A percentile compares a stretch with the other conserved stretches of the same genome.
These are phyloP conservation scores for Bemisia tabaci DNA, from an alignment of 1,140 invertebrate species.

Conservation along the genomic window DNA sequence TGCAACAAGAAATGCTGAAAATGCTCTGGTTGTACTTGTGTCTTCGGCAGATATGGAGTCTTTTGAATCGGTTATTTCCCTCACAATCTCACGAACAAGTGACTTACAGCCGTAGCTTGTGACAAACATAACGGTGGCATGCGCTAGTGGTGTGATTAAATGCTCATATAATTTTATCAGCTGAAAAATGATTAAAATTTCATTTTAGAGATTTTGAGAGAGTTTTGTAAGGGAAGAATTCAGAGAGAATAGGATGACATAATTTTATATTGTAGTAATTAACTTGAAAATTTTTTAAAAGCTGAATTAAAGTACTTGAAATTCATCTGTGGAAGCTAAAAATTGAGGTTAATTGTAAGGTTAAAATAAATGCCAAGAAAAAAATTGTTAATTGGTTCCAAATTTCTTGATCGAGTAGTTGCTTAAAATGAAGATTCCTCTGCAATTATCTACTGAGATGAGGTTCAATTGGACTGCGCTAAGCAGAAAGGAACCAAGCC, in stretches of 20 bases:
- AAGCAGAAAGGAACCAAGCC: too few species aligned
- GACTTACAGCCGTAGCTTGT: conserved; percentile 44
- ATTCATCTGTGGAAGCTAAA: too few species aligned
- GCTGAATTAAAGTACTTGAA: too few species aligned
- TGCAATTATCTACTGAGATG: too few species aligned
- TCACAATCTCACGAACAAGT: conserved; percentile 53
- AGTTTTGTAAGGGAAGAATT: conserved; percentile 15
- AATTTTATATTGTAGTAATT: too few species aligned
- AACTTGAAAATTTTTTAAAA: too few species aligned
- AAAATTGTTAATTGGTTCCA: too few species aligned
- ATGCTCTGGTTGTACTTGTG: conserved; percentile 36
- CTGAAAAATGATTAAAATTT: conserved; percentile 41
- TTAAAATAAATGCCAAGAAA: too few species aligned
- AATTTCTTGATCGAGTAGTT: too few species aligned
- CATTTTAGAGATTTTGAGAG: conserved; percentile 16
- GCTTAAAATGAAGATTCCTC: too few species aligned
- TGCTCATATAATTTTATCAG: conserved; percentile 58
- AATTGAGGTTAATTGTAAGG: too few species aligned
- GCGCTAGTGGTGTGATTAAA: conserved; percentile 47
- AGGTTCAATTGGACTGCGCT: too few species aligned
- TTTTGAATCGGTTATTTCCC: conserved; percentile 48
- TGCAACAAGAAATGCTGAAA: conserved; percentile 52
- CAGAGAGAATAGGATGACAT: conserved; percentile 6
- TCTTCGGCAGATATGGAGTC: conserved; percentile 24
- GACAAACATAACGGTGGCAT: conserved; percentile 47